Base-by-base conservation (phyloP, 2,888 invertebrate genomes). In the Apamea epomidion region DNA sequence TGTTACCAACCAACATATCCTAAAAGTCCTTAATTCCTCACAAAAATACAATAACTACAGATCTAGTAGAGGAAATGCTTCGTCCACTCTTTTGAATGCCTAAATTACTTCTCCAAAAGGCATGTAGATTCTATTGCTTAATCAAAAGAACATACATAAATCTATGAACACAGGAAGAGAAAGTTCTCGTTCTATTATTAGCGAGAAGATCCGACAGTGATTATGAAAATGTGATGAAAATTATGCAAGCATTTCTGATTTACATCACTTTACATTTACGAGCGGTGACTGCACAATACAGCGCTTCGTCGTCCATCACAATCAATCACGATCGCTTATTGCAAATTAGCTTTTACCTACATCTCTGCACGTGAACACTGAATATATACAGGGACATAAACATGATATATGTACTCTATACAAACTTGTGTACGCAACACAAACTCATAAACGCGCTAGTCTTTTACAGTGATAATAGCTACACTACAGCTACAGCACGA, bases 301-400 rank as follows among this genome's bases (percentile, higher is more conserved):
- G 48, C 16, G 29, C 45, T 37, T 73, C 64, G 58, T 78, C 72
- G 45, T 87, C 82, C 54, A 77, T 85, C 74, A 75, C 65, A 42
- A 80, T 87, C 85, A 85, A 85, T 87, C 82, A 87, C 21, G 58
- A 51, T 75, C 72, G 85, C n/a, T 79, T 80, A 75, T 74, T 84
- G 81, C 68, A 64, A 85, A 81, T 76, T 74, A 74, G 58, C 65
- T 85, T 80, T 84, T 80, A 64, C 74, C 48, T 74, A 70, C 62
- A n/a, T 64, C 18, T 65, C 0, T 42, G 54, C 32, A 51, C 32
- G 25, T 51, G 37, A 54, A 78, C n/a, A 16, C n/a, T 32, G 51
- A n/a, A 64, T 8, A 29, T 62, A 29, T 29, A 83, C 25, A 25
- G 58, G 58, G 25, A 25, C 42, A 42, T 54, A 75, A 2, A 29